Evolutionary conservation across 2,888 invertebrate genomes (phyloP).

Genomic region (Schizaphis graminum): DNA sequence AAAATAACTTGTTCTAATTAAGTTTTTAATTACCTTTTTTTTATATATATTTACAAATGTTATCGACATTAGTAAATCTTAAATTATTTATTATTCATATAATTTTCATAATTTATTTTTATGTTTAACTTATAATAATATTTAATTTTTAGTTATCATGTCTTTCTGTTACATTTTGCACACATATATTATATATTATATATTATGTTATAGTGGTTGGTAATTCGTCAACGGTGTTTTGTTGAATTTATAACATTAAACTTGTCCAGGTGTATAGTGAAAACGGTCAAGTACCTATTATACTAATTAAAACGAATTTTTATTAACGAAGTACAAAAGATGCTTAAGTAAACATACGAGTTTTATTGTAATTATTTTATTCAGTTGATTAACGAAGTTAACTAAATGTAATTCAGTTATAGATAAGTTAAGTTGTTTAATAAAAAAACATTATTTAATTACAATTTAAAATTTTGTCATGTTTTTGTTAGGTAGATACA

Average conservation of each 20-base stretch:
- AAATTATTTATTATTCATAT: too few species aligned
- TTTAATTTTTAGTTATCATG: too few species aligned
- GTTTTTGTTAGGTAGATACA: not conserved
- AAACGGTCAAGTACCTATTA: not conserved
- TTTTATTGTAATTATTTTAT: not conserved
- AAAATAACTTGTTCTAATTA: too few species aligned
- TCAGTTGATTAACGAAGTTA: not conserved
- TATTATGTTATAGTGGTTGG: not conserved
- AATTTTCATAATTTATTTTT: too few species aligned
- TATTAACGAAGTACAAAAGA: not conserved
- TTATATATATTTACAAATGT: too few species aligned
- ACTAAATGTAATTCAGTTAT: not conserved
- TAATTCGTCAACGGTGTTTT: not conserved
- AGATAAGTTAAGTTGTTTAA: not conserved
- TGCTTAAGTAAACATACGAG: not conserved
- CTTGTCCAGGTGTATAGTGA: not conserved
- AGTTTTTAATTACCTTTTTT: too few species aligned
- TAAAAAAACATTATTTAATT: not conserved
- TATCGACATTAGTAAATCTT: too few species aligned
- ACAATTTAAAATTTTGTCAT: not conserved
- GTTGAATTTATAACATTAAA: not conserved
- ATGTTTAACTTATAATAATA: too few species aligned
- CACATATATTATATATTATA: not conserved
- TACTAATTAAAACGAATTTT: not conserved
- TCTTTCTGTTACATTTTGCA: too few species aligned